phyloP scores from a whole-genome alignment of 1,140 invertebrate species.

The Drosophila nasuta region DNA sequence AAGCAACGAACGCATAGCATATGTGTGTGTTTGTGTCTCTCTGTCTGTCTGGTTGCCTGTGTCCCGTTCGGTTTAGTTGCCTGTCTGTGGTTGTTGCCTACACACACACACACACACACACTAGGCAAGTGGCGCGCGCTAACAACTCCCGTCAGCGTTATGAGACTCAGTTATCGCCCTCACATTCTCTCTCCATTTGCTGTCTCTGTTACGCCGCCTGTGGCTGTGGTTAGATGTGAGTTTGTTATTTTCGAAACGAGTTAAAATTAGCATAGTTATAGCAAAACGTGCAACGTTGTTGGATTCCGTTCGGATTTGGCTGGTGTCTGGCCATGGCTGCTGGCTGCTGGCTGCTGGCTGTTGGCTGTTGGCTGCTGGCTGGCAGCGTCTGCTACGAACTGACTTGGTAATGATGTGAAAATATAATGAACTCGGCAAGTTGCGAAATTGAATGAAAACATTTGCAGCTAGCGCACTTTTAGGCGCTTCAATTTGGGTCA shows the following conservation, averaged over 20 bases:
- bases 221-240: slow-evolving; percentile 54
- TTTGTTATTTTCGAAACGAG: slow-evolving; percentile 72
- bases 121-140: slow-evolving; percentile 29
- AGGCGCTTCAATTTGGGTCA: slow-evolving; percentile 33
- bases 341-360: slow-evolving; percentile 9
- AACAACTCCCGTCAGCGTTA: slow-evolving; percentile 47
- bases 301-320: slow-evolving; percentile 31
- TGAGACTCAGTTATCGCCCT: slow-evolving; percentile 17
- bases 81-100: slow-evolving; percentile 32
- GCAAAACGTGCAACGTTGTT: slow-evolving; percentile 44
- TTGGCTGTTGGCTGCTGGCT: slow-evolving; percentile 12
- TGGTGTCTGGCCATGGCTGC: slow-evolving; percentile 1
- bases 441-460: slow-evolving; percentile 55
- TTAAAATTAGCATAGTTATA: slow-evolving; percentile 80
- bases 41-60: slow-evolving; percentile 21
- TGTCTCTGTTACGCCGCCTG: background rate
- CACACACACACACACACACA: too few relatives aligned
- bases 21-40: slow-evolving; percentile 17
- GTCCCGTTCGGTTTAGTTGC: slow-evolving; percentile 16
- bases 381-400: background rate
- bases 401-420: slow-evolving; percentile 72
- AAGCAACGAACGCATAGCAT: slow-evolving; percentile 16
- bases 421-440: slow-evolving; percentile 52
- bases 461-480: slow-evolving; percentile 33
- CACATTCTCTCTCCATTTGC: background rate